Evolutionary conservation across 2,797 vertebrate genomes (phyloP), one percentile per base, ranked within the genome.

Genomic region (Aotus griseimembra): DNA sequence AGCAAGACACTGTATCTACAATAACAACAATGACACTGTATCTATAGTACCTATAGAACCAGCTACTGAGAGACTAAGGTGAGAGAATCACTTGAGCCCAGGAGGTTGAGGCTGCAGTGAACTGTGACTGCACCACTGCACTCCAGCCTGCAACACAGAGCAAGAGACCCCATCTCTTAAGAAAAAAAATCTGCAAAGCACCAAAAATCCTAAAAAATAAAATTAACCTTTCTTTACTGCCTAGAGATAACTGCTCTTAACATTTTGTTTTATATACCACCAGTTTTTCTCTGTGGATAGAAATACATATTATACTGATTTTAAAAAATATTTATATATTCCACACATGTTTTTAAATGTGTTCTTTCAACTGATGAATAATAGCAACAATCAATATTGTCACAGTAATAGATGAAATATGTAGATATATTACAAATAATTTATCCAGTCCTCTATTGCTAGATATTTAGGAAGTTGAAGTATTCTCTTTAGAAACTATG

Each of bases 251-350:
- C 3, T 28, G 41, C 14, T n/a, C 2, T 17, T 52, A 39, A 17
- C 0, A 5, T 55, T 85, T 73, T 33, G 0, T 7, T n/a, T 55
- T 26, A 5, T 7, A 20, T 39, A 39, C 2, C 1, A 5, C 24
- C 33, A 39, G 6, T 14, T 44, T 20, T 26, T 95, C 11, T 17
- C 13, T 14, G 0, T 11, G 5, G 1, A 1, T n/a, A 50, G n/a
- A 77, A 77, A 82, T 11, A 77, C 3, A 30, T 33, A 44, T 33
- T 52, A n/a, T 13, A 30, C 10, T 1, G 17, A 41, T 12, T 5
- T 41, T 57, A 12, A 67, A 72, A 72, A 20, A 50, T 48, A 26
- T 46, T 70, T 36, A 15, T 12, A 46, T 30, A n/a, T 14, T 12
- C 55, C 1, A 48, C 4, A 28, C 11, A 44, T 41, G 46, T 39